A percentile compares a stretch with the other conserved stretches of the same genome.
phyloP scores from a whole-genome alignment of 2,888 invertebrate genomes.

The Acanthosepion lycidas region DNA sequence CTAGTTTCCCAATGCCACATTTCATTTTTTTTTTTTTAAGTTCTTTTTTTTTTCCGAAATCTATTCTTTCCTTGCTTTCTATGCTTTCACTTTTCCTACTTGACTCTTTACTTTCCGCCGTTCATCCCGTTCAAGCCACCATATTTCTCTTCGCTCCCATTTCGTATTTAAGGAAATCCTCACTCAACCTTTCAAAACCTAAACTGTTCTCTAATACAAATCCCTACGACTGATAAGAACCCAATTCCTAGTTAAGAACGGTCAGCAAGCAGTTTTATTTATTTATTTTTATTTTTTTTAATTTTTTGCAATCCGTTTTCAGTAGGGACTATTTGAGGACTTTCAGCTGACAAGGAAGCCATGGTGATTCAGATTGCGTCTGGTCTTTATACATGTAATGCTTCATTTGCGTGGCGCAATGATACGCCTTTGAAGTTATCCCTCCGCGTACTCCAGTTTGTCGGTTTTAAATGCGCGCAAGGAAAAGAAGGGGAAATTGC shows the following conservation, averaged over 20 bases:
- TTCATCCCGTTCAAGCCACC: background rate
- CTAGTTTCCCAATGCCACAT: too few species aligned
- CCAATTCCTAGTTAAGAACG: background rate
- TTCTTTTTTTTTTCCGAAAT: background rate
- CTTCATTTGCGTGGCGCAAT: slow-evolving; percentile 33
- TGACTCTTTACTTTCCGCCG: background rate
- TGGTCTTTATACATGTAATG: background rate
- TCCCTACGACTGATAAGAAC: background rate
- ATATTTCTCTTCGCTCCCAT: background rate
- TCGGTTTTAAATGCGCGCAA: background rate
- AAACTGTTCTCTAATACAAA: background rate
- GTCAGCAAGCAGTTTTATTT: background rate
- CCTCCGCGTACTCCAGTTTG: background rate
- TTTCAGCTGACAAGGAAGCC: background rate
- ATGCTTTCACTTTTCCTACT: background rate
- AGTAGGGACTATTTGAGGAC: slow-evolving; percentile 2
- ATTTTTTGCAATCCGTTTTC: background rate
- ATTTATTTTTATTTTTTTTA: background rate
- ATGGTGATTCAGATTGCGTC: background rate
- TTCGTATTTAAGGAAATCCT: background rate
- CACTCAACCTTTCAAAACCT: background rate
- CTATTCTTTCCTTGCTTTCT: background rate
- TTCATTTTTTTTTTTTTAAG: background rate
- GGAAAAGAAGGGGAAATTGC: background rate
- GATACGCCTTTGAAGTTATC: background rate